Conservation (phyloP, 37 sponge, comb jelly and placozoan species). For the Halichondria panicea region DNA sequence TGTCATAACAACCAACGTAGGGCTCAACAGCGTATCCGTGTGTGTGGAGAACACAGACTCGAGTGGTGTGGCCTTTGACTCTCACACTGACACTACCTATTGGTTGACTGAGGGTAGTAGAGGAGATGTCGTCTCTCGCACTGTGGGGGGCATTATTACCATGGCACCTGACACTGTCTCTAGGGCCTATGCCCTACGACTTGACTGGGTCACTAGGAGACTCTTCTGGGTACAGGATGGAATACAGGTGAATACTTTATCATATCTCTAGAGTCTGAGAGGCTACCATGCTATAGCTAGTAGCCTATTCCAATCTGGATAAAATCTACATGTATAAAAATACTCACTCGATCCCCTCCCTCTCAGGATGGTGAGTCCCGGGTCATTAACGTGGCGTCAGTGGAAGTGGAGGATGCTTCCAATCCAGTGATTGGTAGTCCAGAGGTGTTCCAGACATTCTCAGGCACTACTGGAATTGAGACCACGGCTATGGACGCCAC, state of each 20-base stretch:
- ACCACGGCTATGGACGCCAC: slow-evolving; percentile 18
- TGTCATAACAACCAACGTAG: too few species aligned
- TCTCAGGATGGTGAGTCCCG: too few species aligned
- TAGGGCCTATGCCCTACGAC: slow-evolving; percentile 8
- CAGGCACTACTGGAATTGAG: neutral
- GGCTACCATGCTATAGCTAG: neutral
- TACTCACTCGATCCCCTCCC: too few species aligned
- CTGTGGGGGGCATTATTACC: neutral
- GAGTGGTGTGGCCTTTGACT: slow-evolving; percentile 44
- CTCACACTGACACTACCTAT: slow-evolving; percentile 7
- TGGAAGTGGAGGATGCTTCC: too few species aligned
- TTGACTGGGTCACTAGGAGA: slow-evolving; percentile 44
- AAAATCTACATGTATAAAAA: too few species aligned
- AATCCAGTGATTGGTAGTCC: too few species aligned
- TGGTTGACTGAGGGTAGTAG: slow-evolving; percentile 5
- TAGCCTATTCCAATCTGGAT: neutral
- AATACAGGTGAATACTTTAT: neutral
- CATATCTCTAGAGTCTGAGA: too few species aligned
- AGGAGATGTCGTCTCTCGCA: neutral
- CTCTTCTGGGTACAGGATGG: slow-evolving; percentile 59
- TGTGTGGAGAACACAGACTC: too few species aligned
- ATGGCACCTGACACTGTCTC: neutral
- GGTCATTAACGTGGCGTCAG: too few species aligned
- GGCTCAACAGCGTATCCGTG: too few species aligned
- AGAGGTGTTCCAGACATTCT: neutral